These are phyloP conservation scores for Cephalopterus ornatus DNA, from an alignment of 2,113 vertebrate species.

Conservation along the genomic window DNA sequence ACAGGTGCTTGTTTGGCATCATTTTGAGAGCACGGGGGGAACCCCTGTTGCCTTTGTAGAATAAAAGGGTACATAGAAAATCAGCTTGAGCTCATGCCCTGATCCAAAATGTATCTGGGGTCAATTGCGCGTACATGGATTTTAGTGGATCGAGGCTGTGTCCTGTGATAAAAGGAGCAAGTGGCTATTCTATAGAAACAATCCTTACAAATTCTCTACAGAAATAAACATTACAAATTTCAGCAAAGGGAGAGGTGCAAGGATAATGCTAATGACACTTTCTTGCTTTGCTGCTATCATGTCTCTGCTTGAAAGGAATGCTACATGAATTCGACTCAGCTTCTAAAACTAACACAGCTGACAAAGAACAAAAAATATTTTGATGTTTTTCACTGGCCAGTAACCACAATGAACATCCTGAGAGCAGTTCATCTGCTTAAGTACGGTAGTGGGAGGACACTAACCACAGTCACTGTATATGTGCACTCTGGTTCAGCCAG, in stretches of 20 bases:
- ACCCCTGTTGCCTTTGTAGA: not conserved
- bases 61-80: not conserved
- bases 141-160: not conserved
- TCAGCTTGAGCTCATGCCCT: not conserved
- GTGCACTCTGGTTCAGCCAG: not conserved
- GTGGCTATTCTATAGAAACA: not conserved
- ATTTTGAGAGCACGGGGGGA: not conserved
- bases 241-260: not conserved
- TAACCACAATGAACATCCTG: not conserved
- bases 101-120: not conserved
- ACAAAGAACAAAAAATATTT: not conserved
- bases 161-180: not conserved
- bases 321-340: not conserved
- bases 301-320: not conserved
- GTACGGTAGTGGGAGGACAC: not conserved
- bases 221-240: not conserved
- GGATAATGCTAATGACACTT: not conserved
- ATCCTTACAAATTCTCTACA: not conserved
- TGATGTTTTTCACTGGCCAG: not conserved
- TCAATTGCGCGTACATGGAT: not conserved
- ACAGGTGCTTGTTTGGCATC: not conserved
- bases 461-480: not conserved
- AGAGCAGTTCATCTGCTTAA: not conserved
- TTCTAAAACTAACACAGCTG: not conserved
- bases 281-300: not conserved